Conservation (phyloP, 1,140 invertebrate genomes). For the Trypoxylus dichotomus region DNA sequence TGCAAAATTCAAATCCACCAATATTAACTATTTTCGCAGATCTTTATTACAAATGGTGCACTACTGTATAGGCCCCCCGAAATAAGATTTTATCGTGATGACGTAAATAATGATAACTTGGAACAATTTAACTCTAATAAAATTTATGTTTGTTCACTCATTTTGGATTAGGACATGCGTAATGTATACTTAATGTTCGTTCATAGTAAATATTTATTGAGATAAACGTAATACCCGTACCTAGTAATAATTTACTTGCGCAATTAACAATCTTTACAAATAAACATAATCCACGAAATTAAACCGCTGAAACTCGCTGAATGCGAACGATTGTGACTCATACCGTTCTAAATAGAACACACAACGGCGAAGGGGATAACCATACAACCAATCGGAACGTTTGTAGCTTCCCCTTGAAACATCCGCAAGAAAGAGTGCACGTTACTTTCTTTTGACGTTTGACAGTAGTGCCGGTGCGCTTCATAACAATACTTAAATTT, state of each 20-base stretch:
- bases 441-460: conserved; percentile 33
- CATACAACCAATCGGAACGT: conserved; percentile 20
- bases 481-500: conserved; percentile 28
- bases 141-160: too few relatives aligned
- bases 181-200: not conserved
- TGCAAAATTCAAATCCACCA: too few relatives aligned
- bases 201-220: not conserved
- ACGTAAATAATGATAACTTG: too few relatives aligned
- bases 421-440: conserved; percentile 30
- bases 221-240: not conserved
- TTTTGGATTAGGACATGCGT: too few relatives aligned
- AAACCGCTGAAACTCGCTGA: not conserved
- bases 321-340: not conserved
- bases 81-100: too few relatives aligned
- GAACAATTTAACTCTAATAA: too few relatives aligned
- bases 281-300: not conserved
- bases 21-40: too few relatives aligned
- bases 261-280: not conserved
- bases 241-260: too few relatives aligned
- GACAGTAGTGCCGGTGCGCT: conserved; percentile 33
- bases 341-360: conserved; percentile 11
- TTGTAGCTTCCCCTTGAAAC: conserved; percentile 31
- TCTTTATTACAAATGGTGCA: too few relatives aligned
- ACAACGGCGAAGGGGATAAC: conserved; percentile 19
- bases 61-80: too few relatives aligned